Evolutionary conservation across 2,888 invertebrate genomes (phyloP).

Genomic region (Andrena fulva): DNA sequence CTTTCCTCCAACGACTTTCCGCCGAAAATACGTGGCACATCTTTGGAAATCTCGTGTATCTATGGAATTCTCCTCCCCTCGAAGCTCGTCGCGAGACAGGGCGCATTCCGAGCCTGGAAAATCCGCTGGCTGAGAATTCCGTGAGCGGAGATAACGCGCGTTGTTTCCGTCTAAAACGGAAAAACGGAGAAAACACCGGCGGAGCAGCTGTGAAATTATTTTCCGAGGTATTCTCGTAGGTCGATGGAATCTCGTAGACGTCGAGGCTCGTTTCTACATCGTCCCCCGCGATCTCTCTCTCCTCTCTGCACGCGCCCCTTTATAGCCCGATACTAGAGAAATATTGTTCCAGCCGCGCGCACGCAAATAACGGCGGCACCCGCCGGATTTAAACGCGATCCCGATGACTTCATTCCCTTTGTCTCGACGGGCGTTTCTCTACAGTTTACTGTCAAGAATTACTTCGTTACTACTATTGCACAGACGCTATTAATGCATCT

Average conservation of each 20-base stretch:
- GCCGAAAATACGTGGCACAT: slow-evolving; percentile 1
- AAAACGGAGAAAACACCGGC: slow-evolving; percentile 45
- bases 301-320: slow-evolving; percentile 50
- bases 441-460: background rate
- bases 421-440: background rate
- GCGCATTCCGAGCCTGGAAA: slow-evolving; percentile 21
- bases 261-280: slow-evolving; percentile 33
- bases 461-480: background rate
- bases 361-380: slow-evolving; percentile 29
- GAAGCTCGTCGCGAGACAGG: slow-evolving; percentile 2
- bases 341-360: slow-evolving; percentile 65
- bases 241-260: slow-evolving; percentile 62
- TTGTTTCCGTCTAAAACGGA: slow-evolving; percentile 53
- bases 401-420: background rate
- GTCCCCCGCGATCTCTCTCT: slow-evolving; percentile 57
- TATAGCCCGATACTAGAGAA: slow-evolving; percentile 57
- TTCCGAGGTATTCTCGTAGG: slow-evolving; percentile 66
- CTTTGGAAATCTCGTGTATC: background rate
- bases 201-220: slow-evolving; percentile 72
- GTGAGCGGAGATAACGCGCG: slow-evolving; percentile 40
- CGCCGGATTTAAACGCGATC: slow-evolving; percentile 16
- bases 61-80: slow-evolving; percentile 11
- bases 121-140: slow-evolving; percentile 35
- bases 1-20: background rate
- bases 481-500: too few relatives aligned